Evolutionary conservation across 2,797 vertebrate genomes (phyloP), one percentile per base, ranked within the genome.

Genomic region (Brachyrhaphis roseni): DNA sequence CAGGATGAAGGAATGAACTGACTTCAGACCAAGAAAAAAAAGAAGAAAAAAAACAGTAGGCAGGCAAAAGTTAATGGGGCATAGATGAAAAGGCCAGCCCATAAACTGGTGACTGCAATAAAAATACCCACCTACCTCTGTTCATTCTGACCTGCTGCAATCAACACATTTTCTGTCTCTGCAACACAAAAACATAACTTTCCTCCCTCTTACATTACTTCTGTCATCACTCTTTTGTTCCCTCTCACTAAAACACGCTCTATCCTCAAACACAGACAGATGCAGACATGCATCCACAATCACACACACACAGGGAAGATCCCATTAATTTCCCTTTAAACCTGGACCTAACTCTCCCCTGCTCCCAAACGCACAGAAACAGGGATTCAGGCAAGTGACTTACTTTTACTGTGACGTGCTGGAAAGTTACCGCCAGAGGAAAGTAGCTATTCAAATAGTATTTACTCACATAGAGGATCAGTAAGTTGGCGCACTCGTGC

Each of bases 381-480:
- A 64, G 34, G 28, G 45, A 59, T 15, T 31, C 6, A 2, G 51
- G 18, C 7, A 43, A 51, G 64, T 28, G 72, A 55, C 28, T 26
- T n/a, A 34, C 0, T 66, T 66, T 23, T 66, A 47, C 76, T 59
- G 71, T 57, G 62, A 72, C 66, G 66, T 80, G 46, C 13, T 72
- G 78, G 41, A 74, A 78, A 49, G 28, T 82, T 68, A 34, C n/a
- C 78, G 66, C 18, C 68, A 70, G 78, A 74, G 79, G 41, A 83
- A 82, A 86, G 31, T 1, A 23, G 18, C 23, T 1, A 70, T 73
- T 5, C 31, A 15, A 59, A 31, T 3, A 59, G 12, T 13, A 16
- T 28, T 31, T 87, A 95, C 96, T 96, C 87, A 96, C 95, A 88
- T 93, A 96, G 71, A 95, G 89, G 51, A 95, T 90, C 91, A 95